These are phyloP conservation scores for Corythornis cristatus DNA, from an alignment of 2,113 vertebrate genomes.

Conservation along the genomic window DNA sequence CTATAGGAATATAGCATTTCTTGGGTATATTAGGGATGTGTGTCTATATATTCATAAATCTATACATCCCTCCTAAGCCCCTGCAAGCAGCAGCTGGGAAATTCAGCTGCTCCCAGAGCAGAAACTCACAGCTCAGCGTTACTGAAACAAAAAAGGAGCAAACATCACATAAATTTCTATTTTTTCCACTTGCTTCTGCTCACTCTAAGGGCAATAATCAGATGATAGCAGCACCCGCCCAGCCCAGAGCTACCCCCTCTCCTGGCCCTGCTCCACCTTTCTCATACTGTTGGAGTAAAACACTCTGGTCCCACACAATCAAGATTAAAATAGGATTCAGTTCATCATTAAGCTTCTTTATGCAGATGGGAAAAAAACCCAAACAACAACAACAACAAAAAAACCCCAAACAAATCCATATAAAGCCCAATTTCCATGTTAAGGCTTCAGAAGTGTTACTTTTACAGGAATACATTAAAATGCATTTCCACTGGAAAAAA, in stretches of 20 bases:
- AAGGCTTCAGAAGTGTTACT: neutral
- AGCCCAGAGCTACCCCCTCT: neutral
- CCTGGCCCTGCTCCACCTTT: neutral
- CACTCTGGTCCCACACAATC: neutral
- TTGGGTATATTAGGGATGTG: accelerated
- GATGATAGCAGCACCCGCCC: accelerated
- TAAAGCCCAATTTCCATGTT: neutral
- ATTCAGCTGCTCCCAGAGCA: neutral
- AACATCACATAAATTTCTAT: neutral
- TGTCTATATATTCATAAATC: neutral
- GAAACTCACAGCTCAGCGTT: neutral
- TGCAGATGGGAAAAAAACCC: neutral
- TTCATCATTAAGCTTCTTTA: neutral
- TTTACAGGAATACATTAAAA: neutral
- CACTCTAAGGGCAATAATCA: accelerated
- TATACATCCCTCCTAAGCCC: accelerated
- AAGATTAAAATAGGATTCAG: neutral
- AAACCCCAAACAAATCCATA: neutral
- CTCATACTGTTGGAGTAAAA: neutral
- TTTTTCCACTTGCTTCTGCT: neutral
- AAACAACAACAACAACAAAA: neutral
- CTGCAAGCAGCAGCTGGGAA: neutral
- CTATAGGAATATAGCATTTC: neutral
- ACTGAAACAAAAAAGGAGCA: neutral
- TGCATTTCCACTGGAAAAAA: neutral